These are phyloP conservation scores for Danio jaintianensis DNA, from an alignment of 2,797 vertebrate genomes.

Conservation along the genomic window DNA sequence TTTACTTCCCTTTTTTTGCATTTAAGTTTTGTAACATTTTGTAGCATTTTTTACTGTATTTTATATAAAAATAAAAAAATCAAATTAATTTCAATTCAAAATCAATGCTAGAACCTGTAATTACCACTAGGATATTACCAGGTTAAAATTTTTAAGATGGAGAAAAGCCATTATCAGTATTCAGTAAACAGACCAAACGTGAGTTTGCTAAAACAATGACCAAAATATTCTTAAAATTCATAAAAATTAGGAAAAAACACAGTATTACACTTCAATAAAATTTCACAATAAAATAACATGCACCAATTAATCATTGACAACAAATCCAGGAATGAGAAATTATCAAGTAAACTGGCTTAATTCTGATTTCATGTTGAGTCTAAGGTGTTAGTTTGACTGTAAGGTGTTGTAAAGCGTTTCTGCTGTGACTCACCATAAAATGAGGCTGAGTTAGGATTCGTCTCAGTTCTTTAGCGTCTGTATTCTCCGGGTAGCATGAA, in stretches of 20 bases:
- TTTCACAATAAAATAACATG: neutral
- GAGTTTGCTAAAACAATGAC: too few species aligned
- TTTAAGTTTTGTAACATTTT: too few species aligned
- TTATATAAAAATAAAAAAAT: too few species aligned
- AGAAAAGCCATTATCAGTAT: too few species aligned
- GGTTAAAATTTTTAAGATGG: too few species aligned
- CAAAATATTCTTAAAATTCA: neutral
- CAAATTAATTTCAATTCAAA: too few species aligned
- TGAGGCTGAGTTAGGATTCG: conserved; percentile 98
- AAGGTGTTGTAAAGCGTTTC: neutral
- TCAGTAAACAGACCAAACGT: too few species aligned
- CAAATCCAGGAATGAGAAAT: neutral
- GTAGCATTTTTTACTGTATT: too few species aligned
- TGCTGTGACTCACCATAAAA: conserved; percentile 93
- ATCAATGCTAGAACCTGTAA: too few species aligned
- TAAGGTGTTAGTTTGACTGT: too few species aligned
- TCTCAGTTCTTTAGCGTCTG: conserved; percentile 94
- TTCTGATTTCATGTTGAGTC: neutral
- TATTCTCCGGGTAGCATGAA: conserved; percentile 96
- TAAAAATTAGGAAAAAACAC: neutral
- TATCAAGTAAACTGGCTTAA: neutral
- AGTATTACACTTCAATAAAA: neutral
- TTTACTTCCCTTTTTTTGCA: neutral
- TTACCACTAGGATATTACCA: too few species aligned
- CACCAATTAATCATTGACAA: neutral